These are phyloP conservation scores for Ceyx margarethae DNA, from an alignment of 2,113 vertebrate species.

Conservation along the genomic window DNA sequence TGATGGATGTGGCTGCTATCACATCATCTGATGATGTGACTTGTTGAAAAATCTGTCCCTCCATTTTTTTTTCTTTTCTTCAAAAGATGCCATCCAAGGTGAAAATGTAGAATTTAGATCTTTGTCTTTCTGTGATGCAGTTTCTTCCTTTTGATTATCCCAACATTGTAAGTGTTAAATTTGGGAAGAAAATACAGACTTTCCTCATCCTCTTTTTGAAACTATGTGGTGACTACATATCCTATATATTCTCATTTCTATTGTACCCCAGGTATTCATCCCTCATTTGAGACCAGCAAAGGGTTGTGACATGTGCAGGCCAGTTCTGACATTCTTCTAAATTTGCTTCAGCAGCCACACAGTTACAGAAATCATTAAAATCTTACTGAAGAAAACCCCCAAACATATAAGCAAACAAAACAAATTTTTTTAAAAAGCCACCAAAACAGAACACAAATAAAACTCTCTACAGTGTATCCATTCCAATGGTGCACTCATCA, in stretches of 20 bases:
- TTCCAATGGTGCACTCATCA: too few species aligned
- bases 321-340: background rate
- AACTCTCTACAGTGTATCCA: too few species aligned
- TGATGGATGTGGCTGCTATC: background rate
- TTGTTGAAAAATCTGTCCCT: background rate
- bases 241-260: background rate
- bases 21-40: background rate
- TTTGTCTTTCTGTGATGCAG: background rate
- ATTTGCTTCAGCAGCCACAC: background rate
- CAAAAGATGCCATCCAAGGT: background rate
- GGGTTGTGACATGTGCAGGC: background rate
- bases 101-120: background rate
- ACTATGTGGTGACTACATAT: background rate
- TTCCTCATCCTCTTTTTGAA: background rate
- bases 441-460: too few species aligned
- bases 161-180: too few species aligned
- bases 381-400: background rate
- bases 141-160: background rate
- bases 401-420: background rate
- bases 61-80: background rate
- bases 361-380: background rate
- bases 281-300: background rate
- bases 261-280: background rate
- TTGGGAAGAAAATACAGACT: background rate
- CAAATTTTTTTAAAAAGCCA: background rate